Conservation (phyloP, 53 echinoderm and acorn worm species). For the Crossaster papposus region DNA sequence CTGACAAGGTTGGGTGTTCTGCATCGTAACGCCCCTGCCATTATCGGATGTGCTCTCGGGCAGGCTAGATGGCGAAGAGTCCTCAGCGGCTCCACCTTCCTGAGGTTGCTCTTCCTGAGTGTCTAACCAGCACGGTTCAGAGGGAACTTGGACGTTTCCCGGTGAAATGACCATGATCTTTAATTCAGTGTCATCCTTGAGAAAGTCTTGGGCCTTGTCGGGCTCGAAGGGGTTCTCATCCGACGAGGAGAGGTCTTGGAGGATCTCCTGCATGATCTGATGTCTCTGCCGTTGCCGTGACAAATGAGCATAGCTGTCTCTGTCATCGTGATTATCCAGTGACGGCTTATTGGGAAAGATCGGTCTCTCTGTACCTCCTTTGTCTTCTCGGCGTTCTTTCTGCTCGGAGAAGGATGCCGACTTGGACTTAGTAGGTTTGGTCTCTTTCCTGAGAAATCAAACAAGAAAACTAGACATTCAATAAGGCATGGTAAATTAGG, state of each 20-base stretch:
- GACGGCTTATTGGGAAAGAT: not conserved
- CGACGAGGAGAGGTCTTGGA: slow-evolving; percentile 23
- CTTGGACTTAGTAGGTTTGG: not conserved
- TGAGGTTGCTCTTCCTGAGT: not conserved
- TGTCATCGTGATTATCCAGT: not conserved
- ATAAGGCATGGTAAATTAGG: not conserved
- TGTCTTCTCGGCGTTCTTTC: not conserved
- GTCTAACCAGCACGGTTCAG: not conserved
- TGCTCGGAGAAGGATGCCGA: not conserved
- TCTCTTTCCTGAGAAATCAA: not conserved
- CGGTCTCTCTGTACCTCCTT: not conserved
- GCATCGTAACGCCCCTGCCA: not conserved
- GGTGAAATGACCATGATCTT: slow-evolving; percentile 7
- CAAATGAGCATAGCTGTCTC: not conserved
- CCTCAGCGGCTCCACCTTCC: not conserved
- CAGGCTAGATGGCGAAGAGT: not conserved
- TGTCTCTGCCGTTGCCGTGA: not conserved
- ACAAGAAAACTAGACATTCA: not conserved
- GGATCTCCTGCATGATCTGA: slow-evolving; percentile 37
- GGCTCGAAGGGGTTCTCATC: slow-evolving; percentile 10
- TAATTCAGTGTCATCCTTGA: not conserved
- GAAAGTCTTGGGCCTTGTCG: not conserved
- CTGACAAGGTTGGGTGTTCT: not conserved
- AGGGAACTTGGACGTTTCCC: not conserved
- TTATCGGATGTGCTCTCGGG: not conserved